These are phyloP conservation scores for Struthidea cinerea DNA, from an alignment of 2,113 vertebrate species.

Conservation along the genomic window DNA sequence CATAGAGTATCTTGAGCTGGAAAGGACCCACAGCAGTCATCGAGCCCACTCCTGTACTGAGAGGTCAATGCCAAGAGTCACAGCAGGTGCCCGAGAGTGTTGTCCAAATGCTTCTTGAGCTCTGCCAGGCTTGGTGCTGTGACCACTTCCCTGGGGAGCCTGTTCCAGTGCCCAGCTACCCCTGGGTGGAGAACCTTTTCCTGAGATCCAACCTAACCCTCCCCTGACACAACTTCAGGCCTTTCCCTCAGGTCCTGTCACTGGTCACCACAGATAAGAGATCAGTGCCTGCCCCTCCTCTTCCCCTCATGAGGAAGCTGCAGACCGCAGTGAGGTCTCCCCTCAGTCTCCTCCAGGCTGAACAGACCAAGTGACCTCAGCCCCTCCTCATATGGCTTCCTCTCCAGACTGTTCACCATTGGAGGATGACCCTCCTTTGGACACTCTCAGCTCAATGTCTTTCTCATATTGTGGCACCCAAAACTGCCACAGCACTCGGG, in stretches of 20 bases:
- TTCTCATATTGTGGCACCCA: background rate
- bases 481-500: rapidly evolving
- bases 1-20: background rate
- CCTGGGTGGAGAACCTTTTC: background rate
- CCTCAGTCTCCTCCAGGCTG: background rate
- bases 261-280: background rate
- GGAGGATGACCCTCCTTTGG: background rate
- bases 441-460: background rate
- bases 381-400: rapidly evolving
- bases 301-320: background rate
- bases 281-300: background rate
- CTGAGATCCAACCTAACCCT: background rate
- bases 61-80: background rate
- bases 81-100: rapidly evolving
- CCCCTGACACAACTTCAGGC: background rate
- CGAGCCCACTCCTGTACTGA: background rate
- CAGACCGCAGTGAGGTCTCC: background rate
- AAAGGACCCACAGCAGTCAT: background rate
- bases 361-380: background rate
- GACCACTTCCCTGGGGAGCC: background rate
- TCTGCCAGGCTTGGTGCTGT: background rate
- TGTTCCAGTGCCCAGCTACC: background rate
- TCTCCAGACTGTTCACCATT: background rate
- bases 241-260: rapidly evolving
- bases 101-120: background rate